Evolutionary conservation across 2,888 invertebrate species (phyloP).

Genomic region (Hydroisotoma schaefferi): DNA sequence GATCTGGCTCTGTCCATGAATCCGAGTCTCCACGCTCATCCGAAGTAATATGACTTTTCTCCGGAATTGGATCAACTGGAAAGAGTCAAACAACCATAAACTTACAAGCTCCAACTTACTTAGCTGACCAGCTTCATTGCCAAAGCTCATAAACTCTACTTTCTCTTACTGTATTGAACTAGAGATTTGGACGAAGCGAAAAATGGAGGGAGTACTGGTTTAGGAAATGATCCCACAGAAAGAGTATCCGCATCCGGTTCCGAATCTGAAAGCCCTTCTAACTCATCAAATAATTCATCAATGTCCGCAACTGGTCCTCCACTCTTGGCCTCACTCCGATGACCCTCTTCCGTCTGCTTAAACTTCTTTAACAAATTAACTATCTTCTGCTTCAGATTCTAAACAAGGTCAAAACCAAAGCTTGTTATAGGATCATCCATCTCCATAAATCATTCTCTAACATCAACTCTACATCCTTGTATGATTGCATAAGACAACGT

Average conservation of each 20-base stretch:
- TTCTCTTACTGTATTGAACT: constrained; percentile 53
- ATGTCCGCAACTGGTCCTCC: constrained; percentile 59
- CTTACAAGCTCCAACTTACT: not conserved
- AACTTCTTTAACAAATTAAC: constrained; percentile 90
- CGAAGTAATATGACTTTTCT: constrained; percentile 44
- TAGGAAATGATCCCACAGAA: constrained; percentile 94
- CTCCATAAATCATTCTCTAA: no score
- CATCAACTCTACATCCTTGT: not conserved
- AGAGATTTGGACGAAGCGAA: constrained; percentile 86
- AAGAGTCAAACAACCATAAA: not conserved
- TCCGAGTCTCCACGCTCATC: constrained; percentile 48
- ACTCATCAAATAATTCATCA: constrained; percentile 90
- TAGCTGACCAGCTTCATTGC: no score
- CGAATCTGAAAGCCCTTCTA: constrained; percentile 89
- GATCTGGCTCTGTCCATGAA: constrained; percentile 48
- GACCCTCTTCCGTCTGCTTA: constrained; percentile 82
- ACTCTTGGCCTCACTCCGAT: constrained; percentile 47
- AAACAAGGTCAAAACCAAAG: not conserved
- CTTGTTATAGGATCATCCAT: no score
- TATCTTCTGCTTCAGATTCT: constrained; percentile 96
- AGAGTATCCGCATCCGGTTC: constrained; percentile 93
- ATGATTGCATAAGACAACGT: not conserved
- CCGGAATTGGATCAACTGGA: constrained; percentile 36
- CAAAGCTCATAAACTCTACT: no score
- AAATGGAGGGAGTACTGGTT: constrained; percentile 91